phyloP scores from a whole-genome alignment of 2,113 vertebrate species.

The Orthonyx spaldingii region DNA sequence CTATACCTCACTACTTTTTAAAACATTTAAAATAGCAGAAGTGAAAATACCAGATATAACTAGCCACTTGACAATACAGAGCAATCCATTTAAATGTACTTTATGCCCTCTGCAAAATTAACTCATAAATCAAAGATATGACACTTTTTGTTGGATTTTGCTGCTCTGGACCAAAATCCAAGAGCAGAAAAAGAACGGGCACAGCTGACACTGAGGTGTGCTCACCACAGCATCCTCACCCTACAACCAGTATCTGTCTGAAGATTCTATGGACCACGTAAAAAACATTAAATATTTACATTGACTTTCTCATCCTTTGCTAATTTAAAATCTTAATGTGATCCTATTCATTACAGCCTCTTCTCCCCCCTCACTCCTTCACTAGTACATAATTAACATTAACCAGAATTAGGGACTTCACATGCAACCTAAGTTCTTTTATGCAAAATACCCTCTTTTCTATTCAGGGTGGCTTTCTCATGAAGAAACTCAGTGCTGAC shows the following conservation, averaged over 20 bases:
- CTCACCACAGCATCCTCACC: not conserved
- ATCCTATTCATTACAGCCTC: not conserved
- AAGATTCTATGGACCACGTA: not conserved
- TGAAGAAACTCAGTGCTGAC: not conserved
- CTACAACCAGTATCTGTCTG: not conserved
- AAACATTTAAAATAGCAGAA: not conserved
- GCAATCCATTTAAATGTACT: not conserved
- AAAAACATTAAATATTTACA: conserved; percentile 35
- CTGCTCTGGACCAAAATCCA: not conserved
- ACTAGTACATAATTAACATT: conserved; percentile 19
- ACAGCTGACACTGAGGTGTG: not conserved
- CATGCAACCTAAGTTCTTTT: not conserved
- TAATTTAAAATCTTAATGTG: conserved; percentile 25
- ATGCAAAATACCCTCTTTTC: not conserved
- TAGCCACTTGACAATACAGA: not conserved
- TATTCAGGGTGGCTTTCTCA: not conserved
- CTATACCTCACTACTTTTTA: not conserved
- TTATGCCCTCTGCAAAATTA: not conserved
- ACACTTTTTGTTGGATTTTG: not conserved
- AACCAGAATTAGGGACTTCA: not conserved
- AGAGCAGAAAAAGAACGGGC: not conserved
- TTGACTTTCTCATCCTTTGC: not conserved
- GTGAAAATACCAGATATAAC: not conserved
- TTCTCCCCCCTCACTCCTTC: not conserved
- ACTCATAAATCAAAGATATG: not conserved